phyloP scores from a whole-genome alignment of 2,797 vertebrate species.

The Typhlichthys subterraneus region DNA sequence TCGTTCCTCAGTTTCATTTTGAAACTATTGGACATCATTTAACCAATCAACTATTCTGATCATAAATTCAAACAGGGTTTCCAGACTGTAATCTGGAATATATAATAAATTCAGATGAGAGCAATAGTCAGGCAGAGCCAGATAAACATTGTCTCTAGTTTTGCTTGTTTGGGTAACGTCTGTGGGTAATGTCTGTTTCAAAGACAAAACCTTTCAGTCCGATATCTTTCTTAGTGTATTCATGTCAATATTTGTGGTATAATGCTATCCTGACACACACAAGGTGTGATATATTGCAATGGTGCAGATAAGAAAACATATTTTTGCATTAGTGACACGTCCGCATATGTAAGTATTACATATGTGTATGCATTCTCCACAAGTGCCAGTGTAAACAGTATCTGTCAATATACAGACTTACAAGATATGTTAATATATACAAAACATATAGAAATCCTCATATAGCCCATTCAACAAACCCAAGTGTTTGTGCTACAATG shows the following conservation, averaged over 20 bases:
- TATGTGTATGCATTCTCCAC: constrained; percentile 12
- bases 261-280: background rate
- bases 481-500: constrained; percentile 55
- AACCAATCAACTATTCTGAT: no score
- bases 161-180: no score
- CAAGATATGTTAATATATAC: constrained; percentile 63
- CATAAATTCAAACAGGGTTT: no score
- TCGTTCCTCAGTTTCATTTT: no score
- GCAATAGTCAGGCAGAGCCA: no score
- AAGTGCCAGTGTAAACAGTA: constrained; percentile 58
- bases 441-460: constrained; percentile 40
- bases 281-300: background rate
- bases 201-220: background rate
- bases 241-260: background rate
- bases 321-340: background rate
- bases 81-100: no score
- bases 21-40: no score
- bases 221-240: background rate
- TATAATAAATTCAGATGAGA: no score
- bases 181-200: background rate
- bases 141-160: no score
- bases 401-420: constrained; percentile 45
- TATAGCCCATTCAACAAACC: constrained; percentile 27
- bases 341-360: no score
- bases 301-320: constrained; percentile 8